Evolutionary conservation across 1,140 invertebrate genomes (phyloP).

Genomic region (Tachypleus tridentatus): DNA sequence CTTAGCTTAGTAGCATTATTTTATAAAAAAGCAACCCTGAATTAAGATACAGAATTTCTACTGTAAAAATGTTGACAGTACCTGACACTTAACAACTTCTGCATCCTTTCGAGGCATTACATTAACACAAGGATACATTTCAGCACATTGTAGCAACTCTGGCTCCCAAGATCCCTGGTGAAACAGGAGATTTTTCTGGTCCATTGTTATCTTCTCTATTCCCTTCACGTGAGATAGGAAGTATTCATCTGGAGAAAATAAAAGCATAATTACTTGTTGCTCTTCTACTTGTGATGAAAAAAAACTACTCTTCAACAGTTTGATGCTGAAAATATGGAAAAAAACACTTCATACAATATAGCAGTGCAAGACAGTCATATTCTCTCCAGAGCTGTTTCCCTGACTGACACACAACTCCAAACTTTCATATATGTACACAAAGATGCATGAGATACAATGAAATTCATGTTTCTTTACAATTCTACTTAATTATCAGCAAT

Average conservation of each 20-base stretch:
- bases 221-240: constrained; percentile 71
- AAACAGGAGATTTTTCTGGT: constrained; percentile 52
- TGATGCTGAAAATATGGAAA: background rate
- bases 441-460: no score
- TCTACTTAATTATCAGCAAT: no score
- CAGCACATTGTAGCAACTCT: constrained; percentile 46
- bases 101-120: constrained; percentile 34
- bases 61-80: constrained; percentile 7
- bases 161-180: constrained; percentile 49
- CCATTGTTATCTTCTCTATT: constrained; percentile 67
- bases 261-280: constrained; percentile 7
- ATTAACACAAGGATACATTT: constrained; percentile 63
- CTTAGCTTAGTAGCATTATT: no score
- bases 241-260: constrained; percentile 58
- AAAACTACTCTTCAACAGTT: background rate
- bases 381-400: no score
- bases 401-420: no score
- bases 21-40: no score
- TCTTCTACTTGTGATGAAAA: background rate
- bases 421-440: no score
- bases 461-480: no score
- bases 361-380: no score
- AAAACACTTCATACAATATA: no score
- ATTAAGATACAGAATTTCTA: background rate
- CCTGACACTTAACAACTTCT: constrained; percentile 20